These are phyloP conservation scores for Poecilia velifera DNA, from an alignment of 2,797 vertebrate genomes.

Conservation along the genomic window DNA sequence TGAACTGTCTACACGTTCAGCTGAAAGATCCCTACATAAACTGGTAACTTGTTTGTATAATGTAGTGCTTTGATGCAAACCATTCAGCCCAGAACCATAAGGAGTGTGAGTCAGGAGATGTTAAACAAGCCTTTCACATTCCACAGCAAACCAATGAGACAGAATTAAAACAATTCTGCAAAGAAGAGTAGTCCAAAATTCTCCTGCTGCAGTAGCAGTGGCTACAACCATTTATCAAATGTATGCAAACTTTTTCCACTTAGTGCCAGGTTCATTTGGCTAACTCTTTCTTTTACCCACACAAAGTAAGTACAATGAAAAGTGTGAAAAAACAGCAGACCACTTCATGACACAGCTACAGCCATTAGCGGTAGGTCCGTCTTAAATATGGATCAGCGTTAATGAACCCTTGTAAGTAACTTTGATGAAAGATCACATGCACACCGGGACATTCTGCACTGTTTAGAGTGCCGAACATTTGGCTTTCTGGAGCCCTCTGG, in stretches of 20 bases:
- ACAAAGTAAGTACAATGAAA: neutral
- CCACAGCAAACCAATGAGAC: neutral
- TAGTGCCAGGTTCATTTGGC: neutral
- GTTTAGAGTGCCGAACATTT: constrained; percentile 35
- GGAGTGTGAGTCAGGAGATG: neutral
- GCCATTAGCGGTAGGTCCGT: constrained; percentile 36
- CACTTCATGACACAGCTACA: constrained; percentile 48
- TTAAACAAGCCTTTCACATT: neutral
- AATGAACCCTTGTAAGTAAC: constrained; percentile 62
- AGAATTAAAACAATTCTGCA: neutral
- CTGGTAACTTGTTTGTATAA: neutral
- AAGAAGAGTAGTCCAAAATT: neutral
- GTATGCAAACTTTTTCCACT: neutral
- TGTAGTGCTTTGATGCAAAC: neutral
- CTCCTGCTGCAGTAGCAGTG: neutral
- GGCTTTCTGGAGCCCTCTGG: constrained; percentile 30
- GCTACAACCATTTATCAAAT: neutral
- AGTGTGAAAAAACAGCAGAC: constrained; percentile 38
- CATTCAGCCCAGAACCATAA: neutral
- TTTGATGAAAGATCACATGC: constrained; percentile 23
- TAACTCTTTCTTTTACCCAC: neutral
- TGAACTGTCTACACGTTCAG: neutral
- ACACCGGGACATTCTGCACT: constrained; percentile 5
- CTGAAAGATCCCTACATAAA: neutral
- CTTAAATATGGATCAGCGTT: constrained; percentile 49